Evolutionary conservation across 2,113 vertebrate species (phyloP).

Genomic region (Lasiurus cinereus): DNA sequence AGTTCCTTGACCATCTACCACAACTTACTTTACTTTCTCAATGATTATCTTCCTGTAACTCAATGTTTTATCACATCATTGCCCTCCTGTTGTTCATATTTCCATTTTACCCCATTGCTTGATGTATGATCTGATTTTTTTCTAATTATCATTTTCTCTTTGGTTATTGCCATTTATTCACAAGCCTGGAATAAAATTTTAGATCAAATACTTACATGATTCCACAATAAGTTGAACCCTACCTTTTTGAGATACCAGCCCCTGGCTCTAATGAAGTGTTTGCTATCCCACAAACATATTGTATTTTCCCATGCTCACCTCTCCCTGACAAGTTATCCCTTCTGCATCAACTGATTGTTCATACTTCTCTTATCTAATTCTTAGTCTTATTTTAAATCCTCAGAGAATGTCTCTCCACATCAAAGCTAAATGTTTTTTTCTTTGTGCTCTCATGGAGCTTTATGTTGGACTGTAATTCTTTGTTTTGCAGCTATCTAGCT

Average conservation of each 20-base stretch:
- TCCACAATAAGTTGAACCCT: neutral
- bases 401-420: neutral
- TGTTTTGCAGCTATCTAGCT: neutral
- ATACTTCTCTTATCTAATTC: neutral
- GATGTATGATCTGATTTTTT: neutral
- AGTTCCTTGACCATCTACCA: neutral
- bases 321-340: neutral
- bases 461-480: neutral
- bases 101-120: neutral
- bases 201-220: neutral
- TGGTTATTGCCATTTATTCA: neutral
- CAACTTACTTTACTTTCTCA: neutral
- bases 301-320: neutral
- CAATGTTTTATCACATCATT: neutral
- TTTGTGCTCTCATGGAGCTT: neutral
- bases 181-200: neutral
- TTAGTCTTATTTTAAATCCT: neutral
- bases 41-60: neutral
- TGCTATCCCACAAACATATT: neutral
- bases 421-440: neutral
- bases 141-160: neutral
- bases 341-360: neutral
- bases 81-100: neutral
- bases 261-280: neutral
- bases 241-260: neutral